Conservation (phyloP, 2,888 invertebrate genomes). For the Microctonus aethiopoides region DNA sequence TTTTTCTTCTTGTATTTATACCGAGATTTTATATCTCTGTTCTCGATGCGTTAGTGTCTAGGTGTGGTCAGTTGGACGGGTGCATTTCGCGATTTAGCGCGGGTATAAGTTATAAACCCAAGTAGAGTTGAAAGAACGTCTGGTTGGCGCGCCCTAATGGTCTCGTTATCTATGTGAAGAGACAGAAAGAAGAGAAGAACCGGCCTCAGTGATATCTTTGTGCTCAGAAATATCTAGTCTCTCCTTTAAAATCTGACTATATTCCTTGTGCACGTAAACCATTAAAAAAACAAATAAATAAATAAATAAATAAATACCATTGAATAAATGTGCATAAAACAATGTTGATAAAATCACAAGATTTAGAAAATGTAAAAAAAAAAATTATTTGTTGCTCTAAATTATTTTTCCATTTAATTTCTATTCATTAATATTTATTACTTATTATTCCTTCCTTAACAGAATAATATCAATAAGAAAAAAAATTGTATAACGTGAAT, state of each 20-base stretch:
- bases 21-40: background rate
- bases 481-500: background rate
- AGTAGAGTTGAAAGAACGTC: constrained; percentile 14
- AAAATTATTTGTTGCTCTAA: too few species aligned
- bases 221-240: constrained; percentile 28
- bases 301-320: constrained; percentile 9
- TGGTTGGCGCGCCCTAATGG: constrained; percentile 42
- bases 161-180: constrained; percentile 42
- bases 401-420: background rate
- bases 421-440: background rate
- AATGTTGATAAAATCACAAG: constrained; percentile 3
- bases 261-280: constrained; percentile 1
- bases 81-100: constrained; percentile 16
- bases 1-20: background rate
- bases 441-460: too few species aligned
- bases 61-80: constrained; percentile 13
- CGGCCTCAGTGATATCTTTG: constrained; percentile 3
- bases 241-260: constrained; percentile 15
- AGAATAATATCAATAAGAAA: background rate
- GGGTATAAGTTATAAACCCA: constrained; percentile 7
- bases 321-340: background rate
- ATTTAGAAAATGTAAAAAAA: too few species aligned
- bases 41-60: background rate
- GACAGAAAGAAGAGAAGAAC: constrained; percentile 8
- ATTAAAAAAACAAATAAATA: too few species aligned